phyloP scores from a whole-genome alignment of 2,888 invertebrate genomes.

The Eledona agricola region DNA sequence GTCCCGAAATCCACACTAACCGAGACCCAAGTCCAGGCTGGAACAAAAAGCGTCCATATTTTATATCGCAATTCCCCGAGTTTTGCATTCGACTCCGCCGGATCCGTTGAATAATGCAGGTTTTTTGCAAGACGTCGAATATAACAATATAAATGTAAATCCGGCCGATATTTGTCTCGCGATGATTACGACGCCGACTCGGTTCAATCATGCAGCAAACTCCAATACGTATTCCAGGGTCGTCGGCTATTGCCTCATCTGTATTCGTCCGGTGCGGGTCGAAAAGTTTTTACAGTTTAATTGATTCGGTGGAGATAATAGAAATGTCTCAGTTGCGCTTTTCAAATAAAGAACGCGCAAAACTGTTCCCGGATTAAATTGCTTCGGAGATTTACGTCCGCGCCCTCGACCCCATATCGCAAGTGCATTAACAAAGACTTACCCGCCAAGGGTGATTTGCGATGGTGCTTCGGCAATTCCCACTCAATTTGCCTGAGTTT shows the following conservation, averaged over 20 bases:
- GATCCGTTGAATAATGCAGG: constrained; percentile 6
- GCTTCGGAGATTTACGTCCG: constrained; percentile 16
- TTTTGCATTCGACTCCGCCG: constrained; percentile 10
- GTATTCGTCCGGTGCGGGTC: no score
- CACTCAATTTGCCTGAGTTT: constrained; percentile 61
- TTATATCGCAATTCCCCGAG: constrained; percentile 9
- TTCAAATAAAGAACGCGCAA: no score
- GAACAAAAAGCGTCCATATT: constrained; percentile 7
- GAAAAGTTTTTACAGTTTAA: no score
- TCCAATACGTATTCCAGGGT: no score
- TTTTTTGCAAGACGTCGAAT: constrained; percentile 4
- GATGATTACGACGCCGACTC: no score
- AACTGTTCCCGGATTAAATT: no score
- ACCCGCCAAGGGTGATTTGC: constrained; percentile 61
- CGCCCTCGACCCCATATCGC: constrained; percentile 6
- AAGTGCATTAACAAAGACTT: constrained; percentile 37
- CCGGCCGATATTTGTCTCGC: no score
- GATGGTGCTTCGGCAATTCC: constrained; percentile 58
- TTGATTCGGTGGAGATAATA: no score
- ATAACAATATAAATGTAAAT: constrained; percentile 21
- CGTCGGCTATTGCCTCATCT: no score
- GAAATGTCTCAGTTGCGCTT: no score
- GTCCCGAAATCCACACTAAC: constrained; percentile 58
- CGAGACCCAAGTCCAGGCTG: constrained; percentile 62
- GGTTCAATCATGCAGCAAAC: no score